Conservation (phyloP, 30 jellyfish, hydroid and myxozoan genomes). For the Cassiopea andromeda region DNA sequence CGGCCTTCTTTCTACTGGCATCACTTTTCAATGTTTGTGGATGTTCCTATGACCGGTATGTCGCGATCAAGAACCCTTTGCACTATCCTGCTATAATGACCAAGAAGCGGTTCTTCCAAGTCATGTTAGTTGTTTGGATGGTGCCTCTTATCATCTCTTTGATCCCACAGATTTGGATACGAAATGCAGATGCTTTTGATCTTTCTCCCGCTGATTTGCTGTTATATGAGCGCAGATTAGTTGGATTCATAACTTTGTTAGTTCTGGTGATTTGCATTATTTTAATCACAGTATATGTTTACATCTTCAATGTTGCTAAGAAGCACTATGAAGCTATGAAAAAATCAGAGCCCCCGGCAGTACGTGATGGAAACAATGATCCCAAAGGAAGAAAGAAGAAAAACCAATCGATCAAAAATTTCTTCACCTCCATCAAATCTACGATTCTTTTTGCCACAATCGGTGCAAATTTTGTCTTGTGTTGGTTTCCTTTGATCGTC, state of each 20-base stretch:
- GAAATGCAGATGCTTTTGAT: conserved; percentile 19
- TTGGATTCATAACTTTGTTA: conserved; percentile 28
- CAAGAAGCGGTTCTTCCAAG: conserved; percentile 31
- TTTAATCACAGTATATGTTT: conserved; percentile 30
- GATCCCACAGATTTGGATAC: conserved; percentile 66
- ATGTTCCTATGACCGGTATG: conserved; percentile 72
- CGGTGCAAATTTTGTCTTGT: conserved; percentile 44
- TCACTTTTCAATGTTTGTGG: conserved; percentile 76
- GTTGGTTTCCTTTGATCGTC: conserved; percentile 67
- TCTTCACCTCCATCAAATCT: conserved; percentile 45
- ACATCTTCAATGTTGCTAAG: conserved; percentile 64
- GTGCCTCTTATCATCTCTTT: conserved; percentile 51
- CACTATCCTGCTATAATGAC: conserved; percentile 72
- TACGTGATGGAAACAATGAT: background rate
- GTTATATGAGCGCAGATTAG: conserved; percentile 14
- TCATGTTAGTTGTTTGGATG: conserved; percentile 55
- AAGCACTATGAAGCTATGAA: conserved; percentile 58
- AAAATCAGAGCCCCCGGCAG: conserved; percentile 14
- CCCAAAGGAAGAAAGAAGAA: conserved; percentile 29
- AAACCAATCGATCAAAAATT: conserved; percentile 16
- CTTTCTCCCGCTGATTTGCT: conserved; percentile 3
- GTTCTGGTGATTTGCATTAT: conserved; percentile 24
- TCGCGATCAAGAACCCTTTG: conserved; percentile 74
- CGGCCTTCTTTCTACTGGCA: conserved; percentile 56
- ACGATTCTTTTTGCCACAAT: conserved; percentile 55